A percentile compares a stretch with the other conserved stretches of the same genome.
These are phyloP conservation scores for Halocaridina rubra DNA, from an alignment of 2,888 invertebrate genomes.

Conservation along the genomic window DNA sequence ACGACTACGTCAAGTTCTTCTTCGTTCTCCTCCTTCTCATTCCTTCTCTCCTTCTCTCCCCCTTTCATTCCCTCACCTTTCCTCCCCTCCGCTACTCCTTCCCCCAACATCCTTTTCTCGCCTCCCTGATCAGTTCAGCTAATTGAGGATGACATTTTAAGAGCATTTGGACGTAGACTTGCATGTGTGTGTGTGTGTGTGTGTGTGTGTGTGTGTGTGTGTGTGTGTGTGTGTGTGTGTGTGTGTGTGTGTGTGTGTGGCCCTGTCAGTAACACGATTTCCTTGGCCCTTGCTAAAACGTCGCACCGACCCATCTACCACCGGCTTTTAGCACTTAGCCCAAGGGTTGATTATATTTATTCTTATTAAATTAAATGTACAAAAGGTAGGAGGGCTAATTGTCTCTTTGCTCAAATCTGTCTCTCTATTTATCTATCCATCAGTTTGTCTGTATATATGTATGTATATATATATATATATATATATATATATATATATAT, in stretches of 20 bases:
- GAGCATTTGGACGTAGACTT: not conserved
- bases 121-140: not conserved
- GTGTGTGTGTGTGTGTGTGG: not conserved
- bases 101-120: not conserved
- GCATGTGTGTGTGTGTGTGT: not conserved
- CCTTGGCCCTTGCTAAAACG: too few species aligned
- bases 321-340: too few species aligned
- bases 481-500: not conserved
- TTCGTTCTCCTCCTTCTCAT: not conserved
- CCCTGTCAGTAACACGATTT: too few species aligned
- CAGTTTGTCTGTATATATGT: not conserved
- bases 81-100: not conserved
- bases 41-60: not conserved
- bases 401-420: too few species aligned
- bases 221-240: not conserved
- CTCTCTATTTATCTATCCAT: too few species aligned
- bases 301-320: too few species aligned
- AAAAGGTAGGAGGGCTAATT: too few species aligned
- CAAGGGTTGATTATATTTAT: too few species aligned
- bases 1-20: not conserved
- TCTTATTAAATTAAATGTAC: too few species aligned
- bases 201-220: not conserved
- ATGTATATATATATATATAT: not conserved
- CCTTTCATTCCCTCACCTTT: not conserved
- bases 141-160: slow-evolving; percentile 14